Evolutionary conservation across 2,797 vertebrate genomes (phyloP), one percentile per base, ranked within the genome.

Genomic region (Danio albolineatus): DNA sequence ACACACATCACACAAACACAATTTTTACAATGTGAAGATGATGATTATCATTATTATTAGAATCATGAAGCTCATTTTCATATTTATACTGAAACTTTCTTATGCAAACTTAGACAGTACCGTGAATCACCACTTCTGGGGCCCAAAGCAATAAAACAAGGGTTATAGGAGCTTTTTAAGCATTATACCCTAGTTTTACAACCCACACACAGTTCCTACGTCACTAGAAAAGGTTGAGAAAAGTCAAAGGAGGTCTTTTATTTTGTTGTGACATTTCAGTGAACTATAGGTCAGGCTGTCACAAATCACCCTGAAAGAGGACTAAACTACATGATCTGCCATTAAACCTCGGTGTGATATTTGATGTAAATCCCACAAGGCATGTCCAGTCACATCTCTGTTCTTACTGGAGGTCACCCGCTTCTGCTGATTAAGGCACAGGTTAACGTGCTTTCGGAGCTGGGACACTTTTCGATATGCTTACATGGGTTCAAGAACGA

Each of bases 341-440:
- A 81, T 64, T 44, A 56, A 10, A 53, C 10, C 66, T 59, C 66
- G 43, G 49, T 43, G 56, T 76, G 73, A 61, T 61, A 76, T 76
- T 81, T 80, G 10, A 73, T 59, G 17, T 38, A 57, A 74, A 74
- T 49, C 28, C 65, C 44, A 81, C 62, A 53, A 67, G 14, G 38
- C 51, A 21, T 28, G 28, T 66, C 28, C 44, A 67, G 39, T 12
- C 53, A 74, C 61, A 56, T 38, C 49, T 48, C 49, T 54, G 60
- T 61, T 59, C 61, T 66, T 61, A 62, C n/a, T 28, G 59, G 71
- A 48, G 60, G 21, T 73, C 48, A 56, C 17, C 39, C 36, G 13
- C 8, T 49, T 56, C 14, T 80, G 48, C 60, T 4, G 69, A 60
- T n/a, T 44, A 41, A 74, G 39, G 46, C 54, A 53, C 12, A 59